phyloP scores from a whole-genome alignment of 2,888 invertebrate species.

The Eupithecia abbreviata region DNA sequence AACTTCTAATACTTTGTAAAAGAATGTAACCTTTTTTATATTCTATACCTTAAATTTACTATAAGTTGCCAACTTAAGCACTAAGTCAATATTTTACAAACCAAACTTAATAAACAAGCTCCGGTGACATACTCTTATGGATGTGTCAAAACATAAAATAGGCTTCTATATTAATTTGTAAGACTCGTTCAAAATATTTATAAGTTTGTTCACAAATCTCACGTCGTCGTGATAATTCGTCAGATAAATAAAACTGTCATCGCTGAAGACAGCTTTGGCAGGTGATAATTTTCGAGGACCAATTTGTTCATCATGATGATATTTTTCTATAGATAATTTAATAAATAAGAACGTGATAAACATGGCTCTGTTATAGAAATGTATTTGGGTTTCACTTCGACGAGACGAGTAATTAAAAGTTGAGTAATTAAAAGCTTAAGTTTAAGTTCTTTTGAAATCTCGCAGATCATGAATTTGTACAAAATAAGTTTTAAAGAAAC shows the following conservation, averaged over 20 bases:
- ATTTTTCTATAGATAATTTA: background rate
- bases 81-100: background rate
- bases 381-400: background rate
- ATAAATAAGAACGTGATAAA: background rate
- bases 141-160: constrained; percentile 12
- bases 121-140: constrained; percentile 7
- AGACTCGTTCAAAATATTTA: constrained; percentile 6
- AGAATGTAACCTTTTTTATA: background rate
- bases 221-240: constrained; percentile 1
- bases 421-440: too few relatives aligned
- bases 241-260: constrained; percentile 14
- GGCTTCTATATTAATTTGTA: constrained; percentile 1
- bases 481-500: too few relatives aligned
- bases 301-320: constrained; percentile 10
- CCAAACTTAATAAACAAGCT: background rate
- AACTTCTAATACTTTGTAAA: background rate
- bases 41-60: background rate
- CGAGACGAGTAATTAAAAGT: background rate
- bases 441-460: too few relatives aligned
- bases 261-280: constrained; percentile 4
- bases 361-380: background rate
- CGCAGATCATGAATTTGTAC: too few relatives aligned
- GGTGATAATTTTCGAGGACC: constrained; percentile 5
- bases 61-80: background rate
- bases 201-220: constrained; percentile 11